Base-by-base conservation (phyloP, 1,140 invertebrate genomes). In the Calephelis virginiensis region DNA sequence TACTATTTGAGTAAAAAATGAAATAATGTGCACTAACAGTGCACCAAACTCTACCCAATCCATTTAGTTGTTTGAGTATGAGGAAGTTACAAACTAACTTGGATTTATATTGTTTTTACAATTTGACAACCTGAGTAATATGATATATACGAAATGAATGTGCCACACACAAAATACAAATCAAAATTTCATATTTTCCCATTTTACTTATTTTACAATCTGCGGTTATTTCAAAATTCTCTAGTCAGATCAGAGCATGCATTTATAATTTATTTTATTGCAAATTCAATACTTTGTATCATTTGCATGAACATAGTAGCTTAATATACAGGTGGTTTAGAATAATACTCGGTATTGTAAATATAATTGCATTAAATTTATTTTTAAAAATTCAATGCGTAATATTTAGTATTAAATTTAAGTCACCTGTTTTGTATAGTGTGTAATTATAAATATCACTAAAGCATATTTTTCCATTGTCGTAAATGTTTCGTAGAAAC, bases 211-310 rank as follows among this genome's bases (percentile, higher is more conserved):
- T 28, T 9, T 50, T 53, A 13, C 47, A 45, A 64, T 43, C 28
- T 43, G 37, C 28, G n/a, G 28, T 40, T 10, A 50, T 71, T 79
- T 82, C 82, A 80, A 86, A 87, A 86, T 87, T 87, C 69, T 89
- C 85, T 88, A 89, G 85, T 89, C 86, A 83, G 83, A 73, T 77
- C 78, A 67, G 49, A 78, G 77, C 70, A 72, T 86, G 86, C 85
- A 90, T 90, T 90, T 90, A 90, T 90, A 88, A 86, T 81, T 90
- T 87, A 87, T 87, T 83, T 65, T n/a, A 74, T 76, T 63, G 66
- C 61, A 70, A 71, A 66, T 13, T 69, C 71, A 53, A 50, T 11
- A 59, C 74, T 74, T 82, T 77, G 77, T 90, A 86, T 85, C 86
- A 85, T 85, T 89, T 83, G 87, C 79, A 79, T 81, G 75, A 83